phyloP scores from a whole-genome alignment of 92 coral and sea anemone species.

The Porites lobata region DNA sequence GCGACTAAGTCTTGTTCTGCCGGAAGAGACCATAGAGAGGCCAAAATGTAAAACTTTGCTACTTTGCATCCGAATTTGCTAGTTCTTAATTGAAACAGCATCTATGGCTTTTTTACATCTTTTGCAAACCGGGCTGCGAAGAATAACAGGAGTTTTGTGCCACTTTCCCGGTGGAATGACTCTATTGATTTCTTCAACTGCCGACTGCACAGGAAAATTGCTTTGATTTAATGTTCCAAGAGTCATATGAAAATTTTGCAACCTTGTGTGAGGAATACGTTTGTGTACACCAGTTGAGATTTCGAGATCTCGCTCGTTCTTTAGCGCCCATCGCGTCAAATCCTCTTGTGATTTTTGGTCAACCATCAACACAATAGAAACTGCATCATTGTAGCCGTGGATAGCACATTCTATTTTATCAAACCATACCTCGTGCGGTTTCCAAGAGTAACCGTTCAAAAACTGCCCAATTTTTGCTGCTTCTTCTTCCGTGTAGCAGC shows the following conservation, averaged over 20 bases:
- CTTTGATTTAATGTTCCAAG: conserved; percentile 65
- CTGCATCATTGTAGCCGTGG: conserved; percentile 46
- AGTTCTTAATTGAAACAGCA: background rate
- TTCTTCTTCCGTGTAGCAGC: conserved; percentile 56
- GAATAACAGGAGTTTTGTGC: conserved; percentile 47
- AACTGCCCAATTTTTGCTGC: conserved; percentile 54
- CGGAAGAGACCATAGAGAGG: no score
- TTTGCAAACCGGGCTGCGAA: conserved; percentile 49
- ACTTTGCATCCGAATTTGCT: no score
- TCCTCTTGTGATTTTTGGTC: conserved; percentile 43
- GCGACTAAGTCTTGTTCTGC: no score
- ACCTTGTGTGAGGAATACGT: conserved; percentile 43
- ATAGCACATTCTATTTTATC: conserved; percentile 63
- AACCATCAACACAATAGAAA: conserved; percentile 58
- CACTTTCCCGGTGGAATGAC: conserved; percentile 56
- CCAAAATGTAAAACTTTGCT: background rate
- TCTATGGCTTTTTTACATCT: conserved; percentile 32
- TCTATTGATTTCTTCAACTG: conserved; percentile 51
- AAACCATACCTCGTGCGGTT: conserved; percentile 48
- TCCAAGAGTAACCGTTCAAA: conserved; percentile 41
- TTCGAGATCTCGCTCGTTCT: conserved; percentile 51
- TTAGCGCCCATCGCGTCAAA: conserved; percentile 37
- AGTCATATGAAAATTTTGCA: conserved; percentile 69
- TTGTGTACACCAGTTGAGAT: conserved; percentile 45
- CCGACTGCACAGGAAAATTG: conserved; percentile 42